phyloP scores from a whole-genome alignment of 92 coral and sea anemone genomes.

The Blastomussa wellsi region DNA sequence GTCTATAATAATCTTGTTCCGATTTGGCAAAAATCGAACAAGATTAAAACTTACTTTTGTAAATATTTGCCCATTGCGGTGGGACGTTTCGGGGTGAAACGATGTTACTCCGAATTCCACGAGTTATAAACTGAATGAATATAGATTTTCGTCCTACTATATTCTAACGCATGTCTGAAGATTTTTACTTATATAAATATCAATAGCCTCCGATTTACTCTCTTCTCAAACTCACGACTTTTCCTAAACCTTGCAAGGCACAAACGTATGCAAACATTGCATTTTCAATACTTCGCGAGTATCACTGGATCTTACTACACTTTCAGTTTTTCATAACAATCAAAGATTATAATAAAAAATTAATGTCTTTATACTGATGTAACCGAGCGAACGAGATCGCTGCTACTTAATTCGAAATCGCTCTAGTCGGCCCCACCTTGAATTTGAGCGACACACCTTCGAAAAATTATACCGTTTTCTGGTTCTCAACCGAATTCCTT shows the following conservation, averaged over 20 bases:
- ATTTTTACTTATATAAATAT: constrained; percentile 38
- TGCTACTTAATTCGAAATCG: constrained; percentile 48
- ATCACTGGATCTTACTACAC: constrained; percentile 46
- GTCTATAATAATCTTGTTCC: constrained; percentile 1
- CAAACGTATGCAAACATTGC: not conserved
- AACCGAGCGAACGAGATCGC: constrained; percentile 61
- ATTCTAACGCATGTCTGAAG: constrained; percentile 14
- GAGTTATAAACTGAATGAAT: constrained; percentile 29
- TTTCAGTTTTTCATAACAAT: constrained; percentile 57
- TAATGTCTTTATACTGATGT: constrained; percentile 48
- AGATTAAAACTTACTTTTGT: constrained; percentile 18
- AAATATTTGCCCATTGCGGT: constrained; percentile 38
- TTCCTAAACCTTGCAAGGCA: not conserved
- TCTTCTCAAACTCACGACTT: constrained; percentile 7
- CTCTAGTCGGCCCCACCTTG: constrained; percentile 59
- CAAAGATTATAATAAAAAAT: constrained; percentile 66
- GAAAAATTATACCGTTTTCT: constrained; percentile 61
- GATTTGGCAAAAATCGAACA: constrained; percentile 10
- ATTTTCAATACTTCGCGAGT: constrained; percentile 32
- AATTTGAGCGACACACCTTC: constrained; percentile 50
- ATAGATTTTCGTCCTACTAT: constrained; percentile 8
- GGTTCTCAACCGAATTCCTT: constrained; percentile 56
- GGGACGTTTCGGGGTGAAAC: constrained; percentile 3
- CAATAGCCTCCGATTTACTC: constrained; percentile 7
- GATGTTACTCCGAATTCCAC: constrained; percentile 2